These are phyloP conservation scores for Myxocyprinus asiaticus DNA, from an alignment of 2,113 vertebrate species.

Conservation along the genomic window DNA sequence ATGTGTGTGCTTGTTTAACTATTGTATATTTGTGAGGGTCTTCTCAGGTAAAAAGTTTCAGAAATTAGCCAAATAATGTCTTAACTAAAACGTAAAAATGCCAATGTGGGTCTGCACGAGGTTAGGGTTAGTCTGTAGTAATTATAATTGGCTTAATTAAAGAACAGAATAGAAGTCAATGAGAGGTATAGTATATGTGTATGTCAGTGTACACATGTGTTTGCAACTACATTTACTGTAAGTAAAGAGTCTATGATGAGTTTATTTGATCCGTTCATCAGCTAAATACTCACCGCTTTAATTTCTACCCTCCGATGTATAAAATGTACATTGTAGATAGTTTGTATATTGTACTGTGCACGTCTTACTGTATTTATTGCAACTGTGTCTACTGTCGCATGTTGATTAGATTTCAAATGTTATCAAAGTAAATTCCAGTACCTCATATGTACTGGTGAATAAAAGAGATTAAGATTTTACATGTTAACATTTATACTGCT, in stretches of 20 bases:
- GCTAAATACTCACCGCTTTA: background rate
- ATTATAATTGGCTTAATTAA: background rate
- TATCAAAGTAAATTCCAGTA: background rate
- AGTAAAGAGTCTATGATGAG: too few relatives aligned
- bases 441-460: background rate
- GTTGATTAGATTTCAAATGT: background rate
- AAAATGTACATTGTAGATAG: too few relatives aligned
- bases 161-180: too few relatives aligned
- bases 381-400: background rate
- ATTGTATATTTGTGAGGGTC: background rate
- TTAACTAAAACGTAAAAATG: constrained; percentile 11
- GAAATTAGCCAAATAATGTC: background rate
- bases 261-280: too few relatives aligned
- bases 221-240: too few relatives aligned
- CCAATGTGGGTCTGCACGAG: background rate
- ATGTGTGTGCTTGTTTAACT: background rate
- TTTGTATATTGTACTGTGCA: background rate
- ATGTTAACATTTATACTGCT: too few relatives aligned
- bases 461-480: background rate
- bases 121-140: background rate
- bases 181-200: too few relatives aligned
- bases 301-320: background rate
- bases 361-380: background rate
- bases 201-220: too few relatives aligned
- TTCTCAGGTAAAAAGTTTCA: background rate